Conservation (phyloP, 1,140 invertebrate species). For the Hetaerina americana region DNA sequence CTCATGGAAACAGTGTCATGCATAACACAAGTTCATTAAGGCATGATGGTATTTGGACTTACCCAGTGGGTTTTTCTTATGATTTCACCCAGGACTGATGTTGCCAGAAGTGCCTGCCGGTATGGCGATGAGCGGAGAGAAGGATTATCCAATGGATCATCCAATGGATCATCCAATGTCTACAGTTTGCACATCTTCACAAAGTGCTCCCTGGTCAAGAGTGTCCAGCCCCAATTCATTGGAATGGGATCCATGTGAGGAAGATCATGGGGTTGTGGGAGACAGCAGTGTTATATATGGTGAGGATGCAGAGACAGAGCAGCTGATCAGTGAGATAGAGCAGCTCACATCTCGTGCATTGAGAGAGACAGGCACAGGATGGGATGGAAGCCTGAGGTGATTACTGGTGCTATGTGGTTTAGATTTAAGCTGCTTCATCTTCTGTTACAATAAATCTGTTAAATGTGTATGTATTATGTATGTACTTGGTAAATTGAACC, state of each 20-base stretch:
- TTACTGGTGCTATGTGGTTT: neutral
- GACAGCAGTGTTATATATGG: neutral
- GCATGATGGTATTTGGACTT: neutral
- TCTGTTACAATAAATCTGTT: no score
- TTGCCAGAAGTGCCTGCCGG: neutral
- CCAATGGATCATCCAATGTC: conserved; percentile 16
- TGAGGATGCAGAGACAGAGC: conserved; percentile 35
- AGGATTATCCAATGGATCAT: conserved; percentile 25
- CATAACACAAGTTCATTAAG: no score
- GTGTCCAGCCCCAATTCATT: conserved; percentile 34
- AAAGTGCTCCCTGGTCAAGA: conserved; percentile 33
- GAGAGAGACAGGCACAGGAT: conserved; percentile 31
- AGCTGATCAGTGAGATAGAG: conserved; percentile 38
- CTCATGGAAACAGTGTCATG: no score
- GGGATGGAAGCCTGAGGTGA: neutral
- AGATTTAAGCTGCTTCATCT: neutral
- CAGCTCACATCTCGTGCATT: conserved; percentile 35
- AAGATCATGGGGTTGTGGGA: conserved; percentile 24
- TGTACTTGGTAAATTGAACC: no score
- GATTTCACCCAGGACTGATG: neutral
- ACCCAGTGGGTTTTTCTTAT: neutral
- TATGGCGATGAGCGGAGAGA: neutral
- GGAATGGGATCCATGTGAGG: conserved; percentile 40
- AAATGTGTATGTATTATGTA: no score
- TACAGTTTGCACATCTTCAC: neutral